Percentiles rank a stretch among this genome's conserved stretches.
Conservation (phyloP, 2,113 vertebrate genomes). For the Saccopteryx leptura region DNA sequence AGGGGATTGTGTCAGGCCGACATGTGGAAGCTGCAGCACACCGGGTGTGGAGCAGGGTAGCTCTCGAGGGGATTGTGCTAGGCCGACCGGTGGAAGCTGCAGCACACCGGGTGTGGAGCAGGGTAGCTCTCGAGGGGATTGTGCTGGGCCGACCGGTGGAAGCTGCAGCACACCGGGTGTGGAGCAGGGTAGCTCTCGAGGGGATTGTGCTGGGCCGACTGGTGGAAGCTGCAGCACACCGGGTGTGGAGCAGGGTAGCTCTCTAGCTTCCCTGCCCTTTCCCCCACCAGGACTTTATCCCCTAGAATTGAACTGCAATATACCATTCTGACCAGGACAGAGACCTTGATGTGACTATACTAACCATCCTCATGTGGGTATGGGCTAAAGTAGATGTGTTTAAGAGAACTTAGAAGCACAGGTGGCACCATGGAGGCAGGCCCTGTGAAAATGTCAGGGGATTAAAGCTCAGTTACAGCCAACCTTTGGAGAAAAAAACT, state of each 20-base stretch:
- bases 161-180: too few relatives aligned
- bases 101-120: too few relatives aligned
- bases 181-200: too few relatives aligned
- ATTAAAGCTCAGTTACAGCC: neutral
- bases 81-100: too few relatives aligned
- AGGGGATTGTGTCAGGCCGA: neutral
- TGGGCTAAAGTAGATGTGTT: neutral
- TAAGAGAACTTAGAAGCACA: neutral
- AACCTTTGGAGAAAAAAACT: neutral
- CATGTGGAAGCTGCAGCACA: too few relatives aligned
- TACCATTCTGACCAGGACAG: neutral
- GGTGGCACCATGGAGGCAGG: neutral
- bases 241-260: too few relatives aligned
- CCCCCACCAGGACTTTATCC: neutral
- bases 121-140: too few relatives aligned
- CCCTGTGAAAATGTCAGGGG: neutral
- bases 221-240: too few relatives aligned
- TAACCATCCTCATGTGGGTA: neutral
- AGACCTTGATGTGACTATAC: neutral
- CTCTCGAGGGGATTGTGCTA: too few relatives aligned
- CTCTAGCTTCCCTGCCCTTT: neutral
- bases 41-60: too few relatives aligned
- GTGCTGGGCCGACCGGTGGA: too few relatives aligned
- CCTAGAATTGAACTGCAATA: neutral
- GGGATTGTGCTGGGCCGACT: too few relatives aligned